Percentiles rank a stretch among this genome's conserved stretches.
Evolutionary conservation across 2,888 invertebrate species (phyloP).

Genomic region (Eupithecia subfuscata): DNA sequence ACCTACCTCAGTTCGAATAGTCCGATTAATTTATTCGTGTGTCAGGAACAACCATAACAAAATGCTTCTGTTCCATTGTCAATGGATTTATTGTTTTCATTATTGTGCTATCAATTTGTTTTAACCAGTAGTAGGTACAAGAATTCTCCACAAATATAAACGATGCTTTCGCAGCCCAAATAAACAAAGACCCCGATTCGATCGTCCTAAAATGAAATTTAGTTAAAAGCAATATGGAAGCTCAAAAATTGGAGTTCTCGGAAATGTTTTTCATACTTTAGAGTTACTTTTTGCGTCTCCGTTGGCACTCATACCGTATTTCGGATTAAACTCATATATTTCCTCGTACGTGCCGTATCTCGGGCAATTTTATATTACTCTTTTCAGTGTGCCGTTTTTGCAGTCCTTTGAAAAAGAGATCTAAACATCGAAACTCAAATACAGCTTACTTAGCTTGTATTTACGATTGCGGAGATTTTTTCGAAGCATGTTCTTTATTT

Average conservation of each 20-base stretch:
- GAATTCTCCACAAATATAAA: not conserved
- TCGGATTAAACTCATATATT: slow-evolving; percentile 53
- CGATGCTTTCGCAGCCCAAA: not conserved
- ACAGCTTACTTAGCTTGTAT: not conserved
- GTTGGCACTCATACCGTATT: slow-evolving; percentile 32
- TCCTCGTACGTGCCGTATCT: slow-evolving; percentile 58
- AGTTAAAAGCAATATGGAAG: slow-evolving; percentile 9
- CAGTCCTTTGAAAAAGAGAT: not conserved
- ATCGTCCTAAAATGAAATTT: not conserved
- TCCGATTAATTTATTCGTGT: slow-evolving; percentile 4
- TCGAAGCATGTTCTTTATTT: too few relatives aligned
- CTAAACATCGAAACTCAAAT: slow-evolving; percentile 1
- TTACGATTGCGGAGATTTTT: not conserved
- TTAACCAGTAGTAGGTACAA: not conserved
- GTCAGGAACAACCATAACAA: not conserved
- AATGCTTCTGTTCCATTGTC: slow-evolving; percentile 10
- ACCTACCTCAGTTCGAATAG: slow-evolving; percentile 1
- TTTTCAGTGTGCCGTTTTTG: slow-evolving; percentile 20
- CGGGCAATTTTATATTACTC: slow-evolving; percentile 42
- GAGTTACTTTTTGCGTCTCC: slow-evolving; percentile 37
- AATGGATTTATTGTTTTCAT: slow-evolving; percentile 4
- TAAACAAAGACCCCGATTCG: not conserved
- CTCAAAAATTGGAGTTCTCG: not conserved
- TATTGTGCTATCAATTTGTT: not conserved
- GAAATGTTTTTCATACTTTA: slow-evolving; percentile 33